phyloP scores from a whole-genome alignment of 2,888 invertebrate species.

The Rutpela maculata region DNA sequence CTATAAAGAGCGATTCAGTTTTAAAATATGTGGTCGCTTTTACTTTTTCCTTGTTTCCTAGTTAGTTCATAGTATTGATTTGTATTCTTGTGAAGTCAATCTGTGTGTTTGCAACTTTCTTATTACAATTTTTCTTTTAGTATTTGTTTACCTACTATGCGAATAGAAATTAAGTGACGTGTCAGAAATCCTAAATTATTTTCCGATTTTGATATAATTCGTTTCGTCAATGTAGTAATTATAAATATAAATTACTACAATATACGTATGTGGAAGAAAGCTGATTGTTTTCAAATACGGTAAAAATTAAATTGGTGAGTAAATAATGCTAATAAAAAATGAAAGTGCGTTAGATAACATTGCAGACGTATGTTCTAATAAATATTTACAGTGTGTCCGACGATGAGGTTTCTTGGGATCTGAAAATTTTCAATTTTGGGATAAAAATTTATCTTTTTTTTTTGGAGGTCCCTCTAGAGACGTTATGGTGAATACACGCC shows the following conservation, averaged over 20 bases:
- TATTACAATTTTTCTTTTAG: conserved; percentile 4
- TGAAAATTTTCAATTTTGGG: no score
- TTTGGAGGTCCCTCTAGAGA: no score
- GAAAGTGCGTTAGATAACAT: neutral
- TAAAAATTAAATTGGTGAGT: neutral
- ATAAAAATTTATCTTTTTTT: no score
- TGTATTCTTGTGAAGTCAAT: conserved; percentile 19
- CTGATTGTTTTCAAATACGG: neutral
- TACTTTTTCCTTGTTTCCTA: conserved; percentile 14
- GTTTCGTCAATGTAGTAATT: neutral
- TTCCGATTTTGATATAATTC: conserved; percentile 18
- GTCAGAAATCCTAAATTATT: neutral
- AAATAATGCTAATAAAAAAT: neutral
- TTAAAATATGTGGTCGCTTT: neutral
- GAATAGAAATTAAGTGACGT: neutral
- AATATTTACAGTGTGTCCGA: neutral
- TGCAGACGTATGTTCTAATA: neutral
- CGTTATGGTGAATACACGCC: no score
- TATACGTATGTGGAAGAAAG: conserved; percentile 3
- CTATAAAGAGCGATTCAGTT: neutral
- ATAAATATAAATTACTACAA: neutral
- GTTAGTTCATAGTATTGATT: conserved; percentile 16
- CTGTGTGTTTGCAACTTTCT: conserved; percentile 26
- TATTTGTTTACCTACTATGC: neutral
- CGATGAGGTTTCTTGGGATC: no score